phyloP scores from a whole-genome alignment of 2,888 invertebrate genomes.

The Galerucella pusilla region DNA sequence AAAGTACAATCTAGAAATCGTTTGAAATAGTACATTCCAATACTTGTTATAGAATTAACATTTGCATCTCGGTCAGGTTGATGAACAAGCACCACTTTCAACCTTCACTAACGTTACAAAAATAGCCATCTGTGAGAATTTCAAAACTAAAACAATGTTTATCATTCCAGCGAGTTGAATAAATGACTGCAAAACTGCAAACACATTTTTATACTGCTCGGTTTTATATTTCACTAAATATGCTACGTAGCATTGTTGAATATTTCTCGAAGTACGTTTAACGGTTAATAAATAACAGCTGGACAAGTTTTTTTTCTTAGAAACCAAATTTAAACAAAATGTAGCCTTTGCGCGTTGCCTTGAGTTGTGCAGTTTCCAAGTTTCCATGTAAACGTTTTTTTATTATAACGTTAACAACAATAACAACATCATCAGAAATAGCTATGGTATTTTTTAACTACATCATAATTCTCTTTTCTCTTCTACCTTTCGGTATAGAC shows the following conservation, averaged over 20 bases:
- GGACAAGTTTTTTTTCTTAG: conserved; percentile 9
- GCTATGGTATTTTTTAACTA: not conserved
- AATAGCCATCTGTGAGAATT: conserved; percentile 2
- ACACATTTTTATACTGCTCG: not conserved
- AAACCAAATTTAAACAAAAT: conserved; percentile 3
- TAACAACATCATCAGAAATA: not conserved
- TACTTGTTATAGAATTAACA: too few relatives aligned
- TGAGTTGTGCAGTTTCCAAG: not conserved
- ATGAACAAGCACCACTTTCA: too few relatives aligned
- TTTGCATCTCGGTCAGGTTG: too few relatives aligned
- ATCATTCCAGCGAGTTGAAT: not conserved
- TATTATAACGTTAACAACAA: not conserved
- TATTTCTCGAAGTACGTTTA: not conserved
- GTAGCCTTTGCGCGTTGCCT: not conserved
- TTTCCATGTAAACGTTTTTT: not conserved
- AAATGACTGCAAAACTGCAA: not conserved
- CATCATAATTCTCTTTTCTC: too few relatives aligned
- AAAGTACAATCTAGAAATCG: too few relatives aligned
- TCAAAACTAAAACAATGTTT: not conserved
- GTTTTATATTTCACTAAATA: conserved; percentile 3
- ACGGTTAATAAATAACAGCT: conserved; percentile 6
- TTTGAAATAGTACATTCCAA: too few relatives aligned
- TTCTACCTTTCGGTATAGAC: too few relatives aligned
- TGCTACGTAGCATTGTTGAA: conserved; percentile 9
- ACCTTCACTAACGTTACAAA: not conserved